These are phyloP conservation scores for Molossus molossus DNA, from an alignment of 2,797 vertebrate species.

Conservation along the genomic window DNA sequence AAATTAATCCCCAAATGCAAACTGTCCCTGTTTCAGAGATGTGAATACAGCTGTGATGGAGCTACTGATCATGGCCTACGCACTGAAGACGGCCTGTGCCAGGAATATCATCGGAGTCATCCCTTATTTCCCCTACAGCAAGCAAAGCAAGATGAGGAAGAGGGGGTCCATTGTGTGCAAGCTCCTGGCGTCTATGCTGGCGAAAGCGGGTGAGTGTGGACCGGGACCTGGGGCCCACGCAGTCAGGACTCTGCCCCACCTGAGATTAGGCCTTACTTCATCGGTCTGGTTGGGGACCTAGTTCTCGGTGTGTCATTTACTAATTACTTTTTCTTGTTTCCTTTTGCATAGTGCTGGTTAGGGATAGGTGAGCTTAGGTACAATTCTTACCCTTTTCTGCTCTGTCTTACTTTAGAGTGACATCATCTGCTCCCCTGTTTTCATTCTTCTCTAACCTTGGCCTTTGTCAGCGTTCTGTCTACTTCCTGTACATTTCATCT, in stretches of 20 bases:
- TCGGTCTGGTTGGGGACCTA: fast-evolving
- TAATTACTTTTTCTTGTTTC: not conserved
- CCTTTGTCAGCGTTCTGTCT: not conserved
- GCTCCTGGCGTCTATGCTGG: slow-evolving; percentile 97
- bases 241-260: fast-evolving
- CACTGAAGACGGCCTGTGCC: slow-evolving; percentile 97
- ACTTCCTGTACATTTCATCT: not conserved
- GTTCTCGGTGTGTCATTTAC: not conserved
- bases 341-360: not conserved
- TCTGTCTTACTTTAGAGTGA: not conserved
- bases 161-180: slow-evolving; percentile 99
- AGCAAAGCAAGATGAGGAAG: slow-evolving; percentile 99
- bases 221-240: fast-evolving
- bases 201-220: slow-evolving; percentile 94
- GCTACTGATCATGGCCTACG: slow-evolving; percentile 98
- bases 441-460: not conserved
- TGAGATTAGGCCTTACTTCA: fast-evolving
- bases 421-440: not conserved
- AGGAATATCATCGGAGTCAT: slow-evolving; percentile 99
- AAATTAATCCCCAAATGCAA: not conserved
- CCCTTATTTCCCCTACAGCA: slow-evolving; percentile 99
- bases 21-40: slow-evolving; percentile 91
- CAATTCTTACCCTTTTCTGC: not conserved
- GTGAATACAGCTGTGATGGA: slow-evolving; percentile 99
- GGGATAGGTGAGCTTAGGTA: not conserved